These are phyloP conservation scores for Hofmannophila pseudospretella DNA, from an alignment of 2,888 invertebrate species.

Conservation along the genomic window DNA sequence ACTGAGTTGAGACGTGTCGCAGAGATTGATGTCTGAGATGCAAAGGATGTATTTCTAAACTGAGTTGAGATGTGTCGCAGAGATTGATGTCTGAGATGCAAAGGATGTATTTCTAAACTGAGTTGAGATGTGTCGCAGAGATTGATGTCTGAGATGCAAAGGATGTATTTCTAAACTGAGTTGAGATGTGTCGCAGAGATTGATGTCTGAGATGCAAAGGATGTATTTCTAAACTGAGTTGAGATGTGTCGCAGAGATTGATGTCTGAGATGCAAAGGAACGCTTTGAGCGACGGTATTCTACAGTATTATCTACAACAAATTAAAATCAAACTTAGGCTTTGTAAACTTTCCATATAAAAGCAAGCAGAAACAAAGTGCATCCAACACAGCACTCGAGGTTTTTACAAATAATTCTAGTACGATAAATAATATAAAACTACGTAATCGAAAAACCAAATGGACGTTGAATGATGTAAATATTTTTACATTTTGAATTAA, in stretches of 20 bases:
- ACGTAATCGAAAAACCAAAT: not conserved
- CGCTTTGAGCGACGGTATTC: slow-evolving; percentile 29
- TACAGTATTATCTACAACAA: slow-evolving; percentile 19
- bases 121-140: slow-evolving; percentile 18
- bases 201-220: slow-evolving; percentile 16
- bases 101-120: no score
- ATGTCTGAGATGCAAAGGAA: slow-evolving; percentile 18
- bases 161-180: no score
- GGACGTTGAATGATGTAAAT: slow-evolving; percentile 47
- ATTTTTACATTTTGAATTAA: slow-evolving; percentile 65
- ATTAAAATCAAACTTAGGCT: slow-evolving; percentile 16
- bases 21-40: slow-evolving; percentile 12
- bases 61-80: slow-evolving; percentile 19
- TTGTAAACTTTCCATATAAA: slow-evolving; percentile 14
- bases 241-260: slow-evolving; percentile 12
- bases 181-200: slow-evolving; percentile 17
- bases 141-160: slow-evolving; percentile 15
- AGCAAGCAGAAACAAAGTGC: slow-evolving; percentile 5
- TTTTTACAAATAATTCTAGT: not conserved
- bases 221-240: slow-evolving; percentile 43
- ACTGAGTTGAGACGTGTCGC: slow-evolving; percentile 25
- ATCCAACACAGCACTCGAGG: slow-evolving; percentile 1
- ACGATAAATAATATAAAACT: not conserved
- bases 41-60: slow-evolving; percentile 42
- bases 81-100: slow-evolving; percentile 14